These are phyloP conservation scores for Myotis yumanensis DNA, from an alignment of 2,113 vertebrate species.

Conservation along the genomic window DNA sequence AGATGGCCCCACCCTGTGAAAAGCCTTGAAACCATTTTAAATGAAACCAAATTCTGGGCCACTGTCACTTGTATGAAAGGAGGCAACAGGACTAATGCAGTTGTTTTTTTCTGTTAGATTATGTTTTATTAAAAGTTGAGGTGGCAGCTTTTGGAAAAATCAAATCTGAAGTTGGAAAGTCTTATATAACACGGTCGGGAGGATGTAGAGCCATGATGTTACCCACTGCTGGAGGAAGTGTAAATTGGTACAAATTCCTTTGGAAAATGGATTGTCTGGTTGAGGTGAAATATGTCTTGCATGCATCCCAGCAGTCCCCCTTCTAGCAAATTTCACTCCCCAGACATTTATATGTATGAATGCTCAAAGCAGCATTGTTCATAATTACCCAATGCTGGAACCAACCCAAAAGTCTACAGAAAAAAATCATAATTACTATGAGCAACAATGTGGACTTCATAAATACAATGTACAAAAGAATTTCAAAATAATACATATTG, in stretches of 20 bases:
- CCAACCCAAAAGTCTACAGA: not conserved
- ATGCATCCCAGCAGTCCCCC: not conserved
- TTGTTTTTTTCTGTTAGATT: not conserved
- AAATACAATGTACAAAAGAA: not conserved
- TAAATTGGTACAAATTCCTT: not conserved
- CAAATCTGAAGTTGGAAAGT: not conserved
- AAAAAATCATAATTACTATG: not conserved
- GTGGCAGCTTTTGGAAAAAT: not conserved
- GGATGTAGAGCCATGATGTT: not conserved
- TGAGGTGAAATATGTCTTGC: not conserved
- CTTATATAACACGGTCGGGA: not conserved
- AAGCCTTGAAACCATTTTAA: not conserved
- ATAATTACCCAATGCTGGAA: not conserved
- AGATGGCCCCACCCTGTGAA: not conserved
- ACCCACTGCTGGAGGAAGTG: not conserved
- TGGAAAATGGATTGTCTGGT: not conserved
- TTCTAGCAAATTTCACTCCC: not conserved
- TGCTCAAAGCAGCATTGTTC: not conserved
- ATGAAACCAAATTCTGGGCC: not conserved
- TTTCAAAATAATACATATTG: not conserved
- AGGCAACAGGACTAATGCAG: not conserved
- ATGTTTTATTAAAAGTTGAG: not conserved
- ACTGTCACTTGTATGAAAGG: not conserved
- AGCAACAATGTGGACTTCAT: not conserved
- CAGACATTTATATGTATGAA: no score